Base-by-base conservation (phyloP, 2,888 invertebrate genomes). In the Scaptomyza tumidula region DNA sequence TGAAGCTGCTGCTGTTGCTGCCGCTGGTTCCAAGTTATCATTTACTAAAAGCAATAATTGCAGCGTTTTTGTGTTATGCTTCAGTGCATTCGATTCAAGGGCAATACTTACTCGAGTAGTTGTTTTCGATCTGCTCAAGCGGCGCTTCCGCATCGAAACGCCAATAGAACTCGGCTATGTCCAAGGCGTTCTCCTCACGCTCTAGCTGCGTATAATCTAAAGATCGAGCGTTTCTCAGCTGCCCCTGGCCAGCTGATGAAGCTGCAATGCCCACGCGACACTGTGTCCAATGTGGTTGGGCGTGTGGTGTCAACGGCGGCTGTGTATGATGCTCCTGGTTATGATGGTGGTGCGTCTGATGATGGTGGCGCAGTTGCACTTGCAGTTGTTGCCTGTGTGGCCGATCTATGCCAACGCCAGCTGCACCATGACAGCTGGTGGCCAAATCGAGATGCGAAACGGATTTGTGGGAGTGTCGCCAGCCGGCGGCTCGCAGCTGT, bases 401-500 rank as follows among this genome's bases (percentile, higher is more conserved):
- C 39, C 72, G 90, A 90, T 89, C 89, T 90, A 88, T 68, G 78
- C 83, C 83, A 80, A 81, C 75, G 65, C 88, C 81, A 88, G 89
- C 81, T 86, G 90, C 78, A 60, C 89, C 81, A 56, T 86, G 89
- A 74, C 90, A 90, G 89, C 90, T 91, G 79, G 93, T 92, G 92
- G 93, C 93, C 90, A 93, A 93, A 93, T 93, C 93, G 91, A 93
- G 93, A 92, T 93, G 93, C 88, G 93, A 91, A 52, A 92, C 83
- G 82, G 91, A 92, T 82, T 90, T 92, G 72, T 88, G 83, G 10
- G 85, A 81, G 80, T 91, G 92, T 74, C 91, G 91, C 93, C 91
- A 93, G 80, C 93, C 92, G 83, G 91, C 91, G 68, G 91, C 91
- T 27, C 91, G 89, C 57, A 83, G 44, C 43, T 83, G 86, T 11